phyloP scores from a whole-genome alignment of 1,140 invertebrate genomes.

The Musca domestica region DNA sequence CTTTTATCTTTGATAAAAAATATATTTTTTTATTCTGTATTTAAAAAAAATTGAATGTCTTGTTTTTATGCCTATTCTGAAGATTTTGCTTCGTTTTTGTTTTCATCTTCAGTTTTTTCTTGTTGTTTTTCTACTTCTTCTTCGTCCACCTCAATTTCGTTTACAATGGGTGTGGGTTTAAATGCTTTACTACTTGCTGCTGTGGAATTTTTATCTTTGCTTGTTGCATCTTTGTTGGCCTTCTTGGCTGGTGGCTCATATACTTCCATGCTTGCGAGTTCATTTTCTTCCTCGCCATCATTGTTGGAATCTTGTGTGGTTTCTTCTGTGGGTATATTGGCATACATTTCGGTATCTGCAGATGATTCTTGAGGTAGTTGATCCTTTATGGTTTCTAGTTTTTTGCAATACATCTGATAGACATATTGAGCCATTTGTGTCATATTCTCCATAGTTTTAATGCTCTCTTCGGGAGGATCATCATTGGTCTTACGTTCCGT shows the following conservation, averaged over 20 bases:
- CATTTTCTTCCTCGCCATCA: background rate
- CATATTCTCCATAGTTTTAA: conserved; percentile 74
- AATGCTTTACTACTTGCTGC: conserved; percentile 42
- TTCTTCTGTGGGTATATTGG: conserved; percentile 28
- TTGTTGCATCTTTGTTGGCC: conserved; percentile 26
- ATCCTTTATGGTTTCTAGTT: conserved; percentile 67
- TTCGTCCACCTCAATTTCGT: conserved; percentile 48
- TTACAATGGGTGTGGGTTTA: conserved; percentile 57
- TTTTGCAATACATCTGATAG: conserved; percentile 82
- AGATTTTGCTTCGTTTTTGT: background rate
- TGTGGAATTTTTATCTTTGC: conserved; percentile 30
- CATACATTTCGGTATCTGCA: conserved; percentile 27
- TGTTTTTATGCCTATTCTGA: background rate
- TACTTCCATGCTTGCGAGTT: background rate
- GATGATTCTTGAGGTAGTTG: conserved; percentile 43
- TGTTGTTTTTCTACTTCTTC: conserved; percentile 27
- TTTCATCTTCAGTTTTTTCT: background rate
- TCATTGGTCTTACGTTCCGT: conserved; percentile 60
- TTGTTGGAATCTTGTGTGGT: too few species aligned
- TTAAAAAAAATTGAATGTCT: conserved; percentile 7
- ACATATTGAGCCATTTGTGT: conserved; percentile 91
- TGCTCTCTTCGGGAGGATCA: conserved; percentile 38
- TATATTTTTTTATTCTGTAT: conserved; percentile 18
- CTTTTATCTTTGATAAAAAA: conserved; percentile 21
- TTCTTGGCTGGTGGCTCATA: conserved; percentile 41